Conservation (phyloP, 2,113 vertebrate species). For the Lampris megalopsis region DNA sequence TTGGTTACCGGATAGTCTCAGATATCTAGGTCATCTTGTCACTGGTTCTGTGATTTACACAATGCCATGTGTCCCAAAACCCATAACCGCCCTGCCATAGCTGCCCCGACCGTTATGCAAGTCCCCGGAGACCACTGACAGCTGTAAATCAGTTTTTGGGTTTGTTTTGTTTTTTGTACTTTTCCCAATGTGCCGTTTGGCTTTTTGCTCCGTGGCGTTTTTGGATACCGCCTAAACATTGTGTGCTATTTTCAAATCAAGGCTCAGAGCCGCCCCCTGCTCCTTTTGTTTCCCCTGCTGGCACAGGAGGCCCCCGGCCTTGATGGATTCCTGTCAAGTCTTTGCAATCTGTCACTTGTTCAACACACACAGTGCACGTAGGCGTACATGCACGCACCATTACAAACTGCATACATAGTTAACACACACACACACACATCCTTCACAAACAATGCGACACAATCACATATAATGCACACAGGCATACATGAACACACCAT, state of each 20-base stretch:
- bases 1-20: too few species aligned
- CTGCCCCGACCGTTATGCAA: conserved; percentile 4
- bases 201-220: conserved; percentile 27
- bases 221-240: conserved; percentile 66
- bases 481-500: not conserved
- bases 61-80: conserved; percentile 34
- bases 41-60: conserved; percentile 37
- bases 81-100: conserved; percentile 48
- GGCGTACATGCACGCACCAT: too few species aligned
- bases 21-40: conserved; percentile 6
- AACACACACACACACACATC: too few species aligned
- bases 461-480: too few species aligned
- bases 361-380: not conserved
- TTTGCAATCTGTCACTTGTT: conserved; percentile 47
- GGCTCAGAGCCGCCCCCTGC: conserved; percentile 24
- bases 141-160: conserved; percentile 32
- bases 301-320: conserved; percentile 60
- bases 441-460: too few species aligned
- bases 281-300: conserved; percentile 47
- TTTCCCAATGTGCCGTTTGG: conserved; percentile 33
- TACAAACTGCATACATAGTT: too few species aligned
- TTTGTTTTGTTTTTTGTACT: not conserved
- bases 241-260: conserved; percentile 75
- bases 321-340: conserved; percentile 61
- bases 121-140: conserved; percentile 2